These are phyloP conservation scores for Elmis aenea DNA, from an alignment of 2,888 invertebrate genomes.

Conservation along the genomic window DNA sequence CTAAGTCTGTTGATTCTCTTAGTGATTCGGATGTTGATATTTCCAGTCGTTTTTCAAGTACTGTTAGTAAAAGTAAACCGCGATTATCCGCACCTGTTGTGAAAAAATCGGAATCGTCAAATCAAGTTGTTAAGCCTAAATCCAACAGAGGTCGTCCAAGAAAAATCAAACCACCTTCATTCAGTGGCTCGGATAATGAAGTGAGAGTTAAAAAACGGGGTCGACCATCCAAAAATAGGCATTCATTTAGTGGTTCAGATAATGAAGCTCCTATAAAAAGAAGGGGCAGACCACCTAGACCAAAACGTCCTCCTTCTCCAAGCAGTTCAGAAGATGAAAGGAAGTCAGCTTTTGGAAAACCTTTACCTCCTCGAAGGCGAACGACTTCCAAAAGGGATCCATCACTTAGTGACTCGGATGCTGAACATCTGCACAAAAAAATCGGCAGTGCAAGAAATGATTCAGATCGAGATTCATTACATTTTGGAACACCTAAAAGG, in stretches of 20 bases:
- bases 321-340: constrained; percentile 43
- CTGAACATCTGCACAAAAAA: constrained; percentile 24
- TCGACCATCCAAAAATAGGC: constrained; percentile 26
- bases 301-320: constrained; percentile 34
- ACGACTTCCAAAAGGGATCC: constrained; percentile 31
- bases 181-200: constrained; percentile 44
- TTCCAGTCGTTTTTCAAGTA: constrained; percentile 4
- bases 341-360: constrained; percentile 31
- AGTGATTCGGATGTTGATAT: constrained; percentile 40
- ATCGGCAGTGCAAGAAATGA: constrained; percentile 20
- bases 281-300: constrained; percentile 28
- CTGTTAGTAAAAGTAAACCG: constrained; percentile 10
- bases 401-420: constrained; percentile 28
- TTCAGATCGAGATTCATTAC: constrained; percentile 27
- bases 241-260: constrained; percentile 35
- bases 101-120: constrained; percentile 16
- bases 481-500: constrained; percentile 26
- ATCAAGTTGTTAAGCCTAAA: constrained; percentile 30
- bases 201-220: constrained; percentile 33
- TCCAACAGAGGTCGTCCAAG: constrained; percentile 45
- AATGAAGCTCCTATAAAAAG: constrained; percentile 28
- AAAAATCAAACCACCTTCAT: constrained; percentile 40
- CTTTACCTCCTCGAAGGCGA: constrained; percentile 30
- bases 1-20: constrained; percentile 38
- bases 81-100: constrained; percentile 10